Conservation (phyloP, 2,888 invertebrate species). For the Ichneumoninae sp. region DNA sequence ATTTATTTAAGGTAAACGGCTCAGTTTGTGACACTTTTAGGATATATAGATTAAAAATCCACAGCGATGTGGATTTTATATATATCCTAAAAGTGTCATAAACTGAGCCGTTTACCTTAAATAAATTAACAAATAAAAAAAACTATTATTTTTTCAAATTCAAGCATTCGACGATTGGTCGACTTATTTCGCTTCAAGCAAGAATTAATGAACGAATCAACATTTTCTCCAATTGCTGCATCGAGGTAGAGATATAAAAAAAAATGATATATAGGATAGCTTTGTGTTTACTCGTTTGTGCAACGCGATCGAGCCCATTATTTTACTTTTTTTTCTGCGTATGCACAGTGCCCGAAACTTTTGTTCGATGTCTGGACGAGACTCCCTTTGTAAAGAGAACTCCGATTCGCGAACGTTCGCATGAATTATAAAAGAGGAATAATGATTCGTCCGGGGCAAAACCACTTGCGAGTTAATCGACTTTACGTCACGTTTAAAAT, state of each 20-base stretch:
- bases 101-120: no score
- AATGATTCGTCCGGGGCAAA: slow-evolving; percentile 40
- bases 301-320: slow-evolving; percentile 25
- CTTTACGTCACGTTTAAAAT: slow-evolving; percentile 61
- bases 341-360: slow-evolving; percentile 44
- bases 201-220: slow-evolving; percentile 45
- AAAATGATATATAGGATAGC: slow-evolving; percentile 51
- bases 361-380: slow-evolving; percentile 28
- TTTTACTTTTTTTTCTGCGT: slow-evolving; percentile 30
- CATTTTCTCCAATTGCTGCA: slow-evolving; percentile 35
- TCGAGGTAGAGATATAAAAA: neutral
- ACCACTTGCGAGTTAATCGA: slow-evolving; percentile 55
- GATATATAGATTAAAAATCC: no score
- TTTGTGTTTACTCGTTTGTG: slow-evolving; percentile 32
- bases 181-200: slow-evolving; percentile 22
- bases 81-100: no score
- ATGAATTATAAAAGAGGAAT: slow-evolving; percentile 40
- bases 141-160: no score
- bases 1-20: no score
- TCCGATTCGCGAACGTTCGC: slow-evolving; percentile 35
- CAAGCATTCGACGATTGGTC: neutral
- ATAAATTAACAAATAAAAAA: neutral
- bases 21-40: no score
- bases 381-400: slow-evolving; percentile 44
- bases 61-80: no score